Conservation (phyloP, 2,797 vertebrate species). For the Potorous gilbertii region DNA sequence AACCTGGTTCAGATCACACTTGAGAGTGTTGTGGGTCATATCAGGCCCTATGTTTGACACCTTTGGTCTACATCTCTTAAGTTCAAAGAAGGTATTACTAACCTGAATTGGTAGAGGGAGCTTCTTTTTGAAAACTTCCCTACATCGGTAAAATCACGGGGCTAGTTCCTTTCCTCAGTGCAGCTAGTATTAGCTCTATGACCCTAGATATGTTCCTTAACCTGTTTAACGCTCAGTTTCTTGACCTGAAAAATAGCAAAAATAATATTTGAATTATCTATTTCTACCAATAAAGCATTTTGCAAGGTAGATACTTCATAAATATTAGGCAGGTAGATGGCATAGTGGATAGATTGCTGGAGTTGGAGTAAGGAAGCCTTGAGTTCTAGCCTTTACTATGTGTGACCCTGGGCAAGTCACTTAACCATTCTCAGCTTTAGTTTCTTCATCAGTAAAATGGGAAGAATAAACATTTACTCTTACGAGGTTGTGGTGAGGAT, state of each 20-base stretch:
- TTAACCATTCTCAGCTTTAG: not conserved
- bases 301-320: not conserved
- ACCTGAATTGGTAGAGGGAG: not conserved
- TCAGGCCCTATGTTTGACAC: not conserved
- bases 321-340: not conserved
- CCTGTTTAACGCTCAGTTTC: not conserved
- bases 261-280: not conserved
- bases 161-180: not conserved
- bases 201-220: not conserved
- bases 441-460: constrained; percentile 5
- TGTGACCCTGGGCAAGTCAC: not conserved
- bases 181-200: not conserved
- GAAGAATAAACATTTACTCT: not conserved
- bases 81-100: not conserved
- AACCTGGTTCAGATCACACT: not conserved
- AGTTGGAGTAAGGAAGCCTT: not conserved
- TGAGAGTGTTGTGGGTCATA: not conserved
- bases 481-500: not conserved
- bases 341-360: not conserved
- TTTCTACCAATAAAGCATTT: not conserved
- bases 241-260: not conserved
- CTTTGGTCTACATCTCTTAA: not conserved
- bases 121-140: not conserved
- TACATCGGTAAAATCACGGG: not conserved
- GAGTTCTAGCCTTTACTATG: not conserved